phyloP scores from a whole-genome alignment of 2,888 invertebrate species.

The Andrena chrysosceles region DNA sequence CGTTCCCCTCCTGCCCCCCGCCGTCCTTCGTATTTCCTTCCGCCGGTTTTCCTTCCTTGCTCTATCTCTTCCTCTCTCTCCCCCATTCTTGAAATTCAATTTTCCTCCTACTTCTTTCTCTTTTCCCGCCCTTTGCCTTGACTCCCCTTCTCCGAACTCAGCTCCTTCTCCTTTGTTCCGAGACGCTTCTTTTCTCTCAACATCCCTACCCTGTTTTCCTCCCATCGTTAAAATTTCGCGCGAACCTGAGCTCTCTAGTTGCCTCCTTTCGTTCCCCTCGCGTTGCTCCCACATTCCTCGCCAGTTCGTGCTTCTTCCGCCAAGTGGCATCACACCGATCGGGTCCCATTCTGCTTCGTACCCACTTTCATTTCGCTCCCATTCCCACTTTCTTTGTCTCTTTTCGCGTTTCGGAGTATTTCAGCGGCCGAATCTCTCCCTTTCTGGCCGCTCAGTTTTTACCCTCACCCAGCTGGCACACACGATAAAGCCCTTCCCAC shows the following conservation, averaged over 20 bases:
- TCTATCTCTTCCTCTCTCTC: constrained; percentile 11
- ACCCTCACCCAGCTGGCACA: constrained; percentile 24
- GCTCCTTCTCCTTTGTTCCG: constrained; percentile 7
- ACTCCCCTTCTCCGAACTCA: neutral
- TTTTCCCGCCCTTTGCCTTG: neutral
- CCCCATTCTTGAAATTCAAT: neutral
- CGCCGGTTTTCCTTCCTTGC: constrained; percentile 20
- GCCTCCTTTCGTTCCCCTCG: constrained; percentile 1
- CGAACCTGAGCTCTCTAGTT: constrained; percentile 2
- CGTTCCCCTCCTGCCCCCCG: constrained; percentile 32
- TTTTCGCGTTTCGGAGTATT: neutral
- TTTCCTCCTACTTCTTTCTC: neutral
- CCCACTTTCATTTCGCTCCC: neutral
- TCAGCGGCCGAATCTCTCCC: constrained; percentile 24
- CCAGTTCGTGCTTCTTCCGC: neutral
- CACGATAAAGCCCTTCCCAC: constrained; percentile 65
- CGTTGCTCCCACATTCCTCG: neutral
- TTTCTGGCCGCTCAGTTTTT: constrained; percentile 32
- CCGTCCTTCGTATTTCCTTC: constrained; percentile 31
- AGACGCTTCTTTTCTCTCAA: neutral
- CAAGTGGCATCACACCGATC: neutral
- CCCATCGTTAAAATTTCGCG: constrained; percentile 13
- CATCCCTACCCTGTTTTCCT: neutral
- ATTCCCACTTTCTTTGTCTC: constrained; percentile 19
- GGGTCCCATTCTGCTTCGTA: neutral